Evolutionary conservation across 2,113 vertebrate genomes (phyloP), one percentile per base, ranked within the genome.

Genomic region (Dasypus novemcinctus): DNA sequence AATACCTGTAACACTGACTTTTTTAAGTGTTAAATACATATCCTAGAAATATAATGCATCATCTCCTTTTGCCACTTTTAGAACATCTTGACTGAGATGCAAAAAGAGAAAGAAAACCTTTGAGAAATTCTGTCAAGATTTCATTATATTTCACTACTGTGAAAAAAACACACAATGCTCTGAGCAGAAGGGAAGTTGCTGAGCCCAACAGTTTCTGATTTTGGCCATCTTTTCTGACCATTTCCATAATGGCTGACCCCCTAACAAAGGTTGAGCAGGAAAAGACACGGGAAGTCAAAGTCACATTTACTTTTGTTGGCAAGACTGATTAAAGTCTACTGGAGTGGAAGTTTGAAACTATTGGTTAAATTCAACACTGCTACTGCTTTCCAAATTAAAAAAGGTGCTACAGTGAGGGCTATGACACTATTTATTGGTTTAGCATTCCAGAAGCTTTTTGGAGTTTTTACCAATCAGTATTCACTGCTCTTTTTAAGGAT

Each of bases 271-370:
- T 46, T n/a, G 6, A 84, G 78, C 46, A 90, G 87, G 90, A 96
- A 93, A 81, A 27, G 43, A 84, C 84, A 79, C 81, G 66, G 85
- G 92, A 95, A 95, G 36, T 64, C 76, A 68, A 68, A 68, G 68
- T 74, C 27, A 20, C 5, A 4, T 64, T 87, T 93, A n/a, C n/a
- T 91, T 93, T 93, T 71, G 88, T 69, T 95, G 79, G 83, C 79
- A 71, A 68, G 59, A 54, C 20, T 38, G 63, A 86, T 83, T 41
- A 82, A 59, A 91, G 79, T 15, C 46, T 36, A 29, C 15, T 52
- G 21, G 43, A 31, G 63, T 64, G 33, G 81, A 88, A 82, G 92
- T 63, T 10, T 31, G 23, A 94, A 95, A 71, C 72, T 64, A 14
- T 23, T 46, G 59, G 75, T 54, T 75, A 33, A 89, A 83, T 64